Evolutionary conservation across 2,888 invertebrate genomes (phyloP).

Genomic region (Sthenelais limicola): DNA sequence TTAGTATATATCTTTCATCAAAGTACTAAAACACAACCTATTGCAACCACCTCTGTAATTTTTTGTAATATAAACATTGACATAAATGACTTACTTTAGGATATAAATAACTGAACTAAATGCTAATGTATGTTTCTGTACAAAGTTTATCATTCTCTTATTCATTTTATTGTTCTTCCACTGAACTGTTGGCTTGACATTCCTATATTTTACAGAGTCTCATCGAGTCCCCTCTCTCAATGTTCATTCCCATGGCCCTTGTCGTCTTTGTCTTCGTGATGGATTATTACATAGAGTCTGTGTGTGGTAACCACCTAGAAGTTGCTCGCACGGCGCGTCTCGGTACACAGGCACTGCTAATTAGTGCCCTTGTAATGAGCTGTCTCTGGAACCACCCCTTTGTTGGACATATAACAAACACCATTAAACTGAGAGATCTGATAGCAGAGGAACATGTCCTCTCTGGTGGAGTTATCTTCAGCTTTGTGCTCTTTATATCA

Average conservation of each 20-base stretch:
- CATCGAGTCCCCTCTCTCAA: conserved; percentile 62
- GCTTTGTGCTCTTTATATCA: conserved; percentile 72
- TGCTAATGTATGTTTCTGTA: too few species aligned
- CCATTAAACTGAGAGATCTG: conserved; percentile 61
- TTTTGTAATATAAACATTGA: too few species aligned
- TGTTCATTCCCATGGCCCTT: conserved; percentile 68
- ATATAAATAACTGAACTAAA: too few species aligned
- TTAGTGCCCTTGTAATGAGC: conserved; percentile 69
- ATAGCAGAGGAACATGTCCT: conserved; percentile 71
- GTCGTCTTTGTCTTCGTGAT: conserved; percentile 72
- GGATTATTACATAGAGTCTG: conserved; percentile 74
- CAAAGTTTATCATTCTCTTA: too few species aligned
- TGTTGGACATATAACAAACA: conserved; percentile 61
- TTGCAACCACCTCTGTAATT: too few species aligned
- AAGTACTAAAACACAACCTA: too few species aligned
- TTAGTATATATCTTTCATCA: too few species aligned
- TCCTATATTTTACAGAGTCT: conserved; percentile 43
- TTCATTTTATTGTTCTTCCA: too few species aligned
- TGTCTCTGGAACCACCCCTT: conserved; percentile 71
- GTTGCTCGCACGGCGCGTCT: conserved; percentile 66
- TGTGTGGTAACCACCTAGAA: conserved; percentile 69
- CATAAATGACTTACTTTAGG: too few species aligned
- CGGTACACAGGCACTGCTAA: conserved; percentile 71
- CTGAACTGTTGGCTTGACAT: background rate
- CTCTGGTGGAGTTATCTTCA: conserved; percentile 74